Conservation (phyloP, 2,797 vertebrate species). For the Spinibarbus caldwelli region DNA sequence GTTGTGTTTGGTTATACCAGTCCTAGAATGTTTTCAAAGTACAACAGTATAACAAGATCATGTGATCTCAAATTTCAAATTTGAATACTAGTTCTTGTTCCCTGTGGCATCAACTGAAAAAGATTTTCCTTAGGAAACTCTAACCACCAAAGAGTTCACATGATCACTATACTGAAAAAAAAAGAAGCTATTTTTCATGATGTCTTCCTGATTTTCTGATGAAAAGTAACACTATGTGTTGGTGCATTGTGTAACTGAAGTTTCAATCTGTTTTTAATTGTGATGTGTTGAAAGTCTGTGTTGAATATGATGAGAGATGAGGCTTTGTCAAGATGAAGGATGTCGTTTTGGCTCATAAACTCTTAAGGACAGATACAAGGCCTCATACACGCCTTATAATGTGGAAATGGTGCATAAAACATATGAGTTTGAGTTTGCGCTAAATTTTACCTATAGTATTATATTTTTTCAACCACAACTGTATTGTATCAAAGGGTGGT, state of each 20-base stretch:
- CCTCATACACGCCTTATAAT: not conserved
- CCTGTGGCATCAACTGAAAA: not conserved
- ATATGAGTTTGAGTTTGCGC: not conserved
- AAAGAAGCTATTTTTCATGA: not conserved
- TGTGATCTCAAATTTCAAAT: not conserved
- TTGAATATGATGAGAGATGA: not conserved
- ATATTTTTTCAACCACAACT: not conserved
- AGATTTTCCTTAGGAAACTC: not conserved
- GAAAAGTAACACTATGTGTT: not conserved
- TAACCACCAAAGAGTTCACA: not conserved
- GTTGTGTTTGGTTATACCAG: not conserved
- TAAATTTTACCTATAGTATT: not conserved
- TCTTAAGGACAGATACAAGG: not conserved
- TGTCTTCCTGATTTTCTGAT: not conserved
- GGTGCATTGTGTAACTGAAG: constrained; percentile 6
- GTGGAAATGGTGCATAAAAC: not conserved
- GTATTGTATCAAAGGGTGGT: not conserved
- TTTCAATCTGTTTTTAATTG: constrained; percentile 38
- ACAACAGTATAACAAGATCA: not conserved
- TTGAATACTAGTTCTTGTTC: not conserved
- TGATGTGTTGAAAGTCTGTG: constrained; percentile 32
- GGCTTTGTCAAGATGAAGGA: not conserved
- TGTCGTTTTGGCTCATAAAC: not conserved
- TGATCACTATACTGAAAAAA: not conserved
- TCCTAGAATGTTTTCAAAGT: not conserved